phyloP scores from a whole-genome alignment of 1,140 invertebrate genomes.

The Drosophila kikkawai region DNA sequence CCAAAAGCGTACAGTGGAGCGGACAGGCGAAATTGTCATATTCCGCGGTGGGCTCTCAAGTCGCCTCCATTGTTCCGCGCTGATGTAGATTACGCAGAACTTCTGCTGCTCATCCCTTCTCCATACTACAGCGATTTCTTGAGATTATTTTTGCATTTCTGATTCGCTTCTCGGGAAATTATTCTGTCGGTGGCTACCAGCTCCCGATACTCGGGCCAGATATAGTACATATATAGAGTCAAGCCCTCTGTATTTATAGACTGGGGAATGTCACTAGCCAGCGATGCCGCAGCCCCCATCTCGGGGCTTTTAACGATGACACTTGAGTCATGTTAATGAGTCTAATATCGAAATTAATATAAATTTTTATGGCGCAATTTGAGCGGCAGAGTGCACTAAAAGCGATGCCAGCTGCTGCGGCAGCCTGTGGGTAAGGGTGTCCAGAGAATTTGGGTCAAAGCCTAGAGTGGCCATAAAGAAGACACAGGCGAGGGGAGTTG shows the following conservation, averaged over 20 bases:
- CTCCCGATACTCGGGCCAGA: slow-evolving; percentile 28
- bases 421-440: slow-evolving; percentile 2
- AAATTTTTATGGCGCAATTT: slow-evolving; percentile 69
- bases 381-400: slow-evolving; percentile 58
- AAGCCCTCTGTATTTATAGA: slow-evolving; percentile 60
- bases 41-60: slow-evolving; percentile 8
- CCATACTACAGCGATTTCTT: slow-evolving; percentile 49
- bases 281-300: slow-evolving; percentile 4
- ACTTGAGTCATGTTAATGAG: slow-evolving; percentile 65
- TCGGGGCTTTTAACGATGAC: slow-evolving; percentile 43
- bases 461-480: slow-evolving; percentile 60
- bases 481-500: background rate
- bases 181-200: slow-evolving; percentile 41
- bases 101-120: slow-evolving; percentile 47
- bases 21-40: slow-evolving; percentile 29
- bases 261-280: background rate
- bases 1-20: slow-evolving; percentile 46
- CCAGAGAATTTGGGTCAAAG: slow-evolving; percentile 58
- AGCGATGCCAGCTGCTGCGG: slow-evolving; percentile 50
- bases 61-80: slow-evolving; percentile 37
- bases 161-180: slow-evolving; percentile 64
- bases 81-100: slow-evolving; percentile 81
- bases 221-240: slow-evolving; percentile 17
- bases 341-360: slow-evolving; percentile 80
- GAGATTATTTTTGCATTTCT: slow-evolving; percentile 81